Evolutionary conservation across 2,797 vertebrate genomes (phyloP).

Genomic region (Sebastes hubbsi): DNA sequence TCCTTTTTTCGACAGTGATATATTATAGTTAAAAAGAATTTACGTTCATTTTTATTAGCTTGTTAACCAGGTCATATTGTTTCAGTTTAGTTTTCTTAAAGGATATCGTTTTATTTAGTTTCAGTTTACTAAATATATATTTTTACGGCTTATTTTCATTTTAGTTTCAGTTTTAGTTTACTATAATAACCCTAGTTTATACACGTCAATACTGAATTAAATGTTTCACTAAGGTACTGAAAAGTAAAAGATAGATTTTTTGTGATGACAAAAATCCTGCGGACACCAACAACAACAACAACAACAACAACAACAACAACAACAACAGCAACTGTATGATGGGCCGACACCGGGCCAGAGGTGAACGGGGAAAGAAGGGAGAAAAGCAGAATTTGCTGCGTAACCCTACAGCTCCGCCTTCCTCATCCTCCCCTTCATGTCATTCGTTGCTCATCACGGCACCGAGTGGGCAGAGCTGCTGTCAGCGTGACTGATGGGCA

Average conservation of each 20-base stretch:
- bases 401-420: background rate
- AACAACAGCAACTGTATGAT: background rate
- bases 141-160: no score
- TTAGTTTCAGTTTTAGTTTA: no score
- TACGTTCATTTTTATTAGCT: no score
- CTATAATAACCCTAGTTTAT: background rate
- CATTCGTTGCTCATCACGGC: constrained; percentile 22
- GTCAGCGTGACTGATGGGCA: constrained; percentile 49
- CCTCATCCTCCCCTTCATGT: background rate
- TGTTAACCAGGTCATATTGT: no score
- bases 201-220: background rate
- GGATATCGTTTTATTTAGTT: no score
- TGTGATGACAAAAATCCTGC: background rate
- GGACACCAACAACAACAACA: background rate
- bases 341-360: constrained; percentile 10
- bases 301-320: no score
- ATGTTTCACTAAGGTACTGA: background rate
- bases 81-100: no score
- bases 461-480: background rate
- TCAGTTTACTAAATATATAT: no score
- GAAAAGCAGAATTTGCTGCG: background rate
- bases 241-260: background rate
- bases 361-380: background rate
- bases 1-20: no score
- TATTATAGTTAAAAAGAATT: no score